Evolutionary conservation across 2,888 invertebrate species (phyloP), one percentile per base, ranked within the genome.

Genomic region (Folsomia candida): DNA sequence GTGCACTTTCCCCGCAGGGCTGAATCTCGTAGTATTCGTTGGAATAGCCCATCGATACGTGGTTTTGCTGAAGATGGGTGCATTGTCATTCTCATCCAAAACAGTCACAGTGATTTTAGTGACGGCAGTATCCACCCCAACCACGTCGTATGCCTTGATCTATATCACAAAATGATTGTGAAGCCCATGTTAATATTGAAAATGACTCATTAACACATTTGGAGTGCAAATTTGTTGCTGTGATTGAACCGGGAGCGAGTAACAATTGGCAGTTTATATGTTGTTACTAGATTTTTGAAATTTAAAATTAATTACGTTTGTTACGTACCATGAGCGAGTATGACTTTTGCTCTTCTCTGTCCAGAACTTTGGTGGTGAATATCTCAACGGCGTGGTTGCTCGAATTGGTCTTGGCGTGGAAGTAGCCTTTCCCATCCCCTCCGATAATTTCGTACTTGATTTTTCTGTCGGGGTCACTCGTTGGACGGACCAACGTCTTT

Each of bases 1-100:
- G 75, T 89, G 88, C 18, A 97, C 93, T 81, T 88, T 90, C 0
- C 94, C 95, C 74, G 97, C 88, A 37, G 90, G 89, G 1, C 90
- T 87, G 82, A 94, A 96, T 70, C 93, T 87, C 85, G 80, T 89
- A 6, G 88, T 87, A 81, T 91, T 90, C 71, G 81, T 84, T 4
- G 82, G 81, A n/a, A 85, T 82, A 27, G 82, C 81, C 82, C 94
- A 94, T 79, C 89, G 88, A 82, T 94, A 94, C 62, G 90, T 86
- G 71, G 88, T 87, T 77, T 90, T 88, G 51, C 89, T 89, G 83
- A 96, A 95, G 51, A 90, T 86, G 0, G 96, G 97, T 74, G 90
- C 89, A 83, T 97, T 96, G 83, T 97, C 97, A 83, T 97, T 97
- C 82, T 92, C 92, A 82, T 97, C 94, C 26, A 89, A 85, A 27